Evolutionary conservation across 2,797 vertebrate genomes (phyloP).

Genomic region (Helostoma temminkii): DNA sequence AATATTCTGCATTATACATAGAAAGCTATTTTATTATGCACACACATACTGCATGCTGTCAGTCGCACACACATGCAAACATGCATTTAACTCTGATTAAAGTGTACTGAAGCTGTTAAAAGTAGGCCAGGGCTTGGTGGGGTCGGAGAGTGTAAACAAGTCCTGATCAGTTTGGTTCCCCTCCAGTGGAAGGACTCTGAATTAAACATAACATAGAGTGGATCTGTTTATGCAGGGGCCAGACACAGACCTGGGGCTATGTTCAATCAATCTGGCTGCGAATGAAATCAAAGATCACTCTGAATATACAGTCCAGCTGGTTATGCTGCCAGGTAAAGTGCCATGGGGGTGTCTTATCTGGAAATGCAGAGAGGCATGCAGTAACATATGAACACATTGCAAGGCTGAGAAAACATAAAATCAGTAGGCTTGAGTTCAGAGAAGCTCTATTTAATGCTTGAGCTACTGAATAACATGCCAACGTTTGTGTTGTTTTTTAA

Average conservation of each 20-base stretch:
- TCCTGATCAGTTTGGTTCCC: slow-evolving; percentile 74
- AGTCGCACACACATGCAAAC: slow-evolving; percentile 33
- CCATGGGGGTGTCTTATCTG: slow-evolving; percentile 55
- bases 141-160: slow-evolving; percentile 75
- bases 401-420: background rate
- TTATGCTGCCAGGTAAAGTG: slow-evolving; percentile 65
- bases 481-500: slow-evolving; percentile 9
- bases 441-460: slow-evolving; percentile 15
- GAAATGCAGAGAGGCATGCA: slow-evolving; percentile 45
- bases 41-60: slow-evolving; percentile 32
- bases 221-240: slow-evolving; percentile 72
- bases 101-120: slow-evolving; percentile 68
- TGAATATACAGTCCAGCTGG: slow-evolving; percentile 52
- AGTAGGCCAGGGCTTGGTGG: slow-evolving; percentile 77
- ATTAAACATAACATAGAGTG: slow-evolving; percentile 76
- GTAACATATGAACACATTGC: slow-evolving; percentile 6
- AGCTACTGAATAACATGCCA: slow-evolving; percentile 7
- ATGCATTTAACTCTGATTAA: slow-evolving; percentile 64
- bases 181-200: slow-evolving; percentile 72
- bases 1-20: slow-evolving; percentile 73
- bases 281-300: slow-evolving; percentile 75
- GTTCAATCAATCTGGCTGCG: slow-evolving; percentile 75
- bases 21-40: slow-evolving; percentile 65
- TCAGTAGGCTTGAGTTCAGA: slow-evolving; percentile 1
- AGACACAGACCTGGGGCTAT: slow-evolving; percentile 70